Evolutionary conservation across 2,113 vertebrate species (phyloP).

Genomic region (Scomber scombrus): DNA sequence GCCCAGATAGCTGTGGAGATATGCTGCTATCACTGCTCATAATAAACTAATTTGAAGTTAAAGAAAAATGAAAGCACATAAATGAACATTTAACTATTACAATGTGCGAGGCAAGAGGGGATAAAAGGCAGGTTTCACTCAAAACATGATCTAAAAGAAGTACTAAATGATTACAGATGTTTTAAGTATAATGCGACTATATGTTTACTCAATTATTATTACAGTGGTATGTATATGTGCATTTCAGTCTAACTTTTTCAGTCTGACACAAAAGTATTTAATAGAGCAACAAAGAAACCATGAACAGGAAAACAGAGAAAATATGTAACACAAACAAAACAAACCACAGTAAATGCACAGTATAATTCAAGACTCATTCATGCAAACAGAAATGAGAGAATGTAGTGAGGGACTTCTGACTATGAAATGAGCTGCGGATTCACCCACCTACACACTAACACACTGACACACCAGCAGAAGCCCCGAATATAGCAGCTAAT

Average conservation of each 20-base stretch:
- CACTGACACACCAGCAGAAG: slow-evolving; percentile 51
- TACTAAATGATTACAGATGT: no score
- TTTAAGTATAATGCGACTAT: no score
- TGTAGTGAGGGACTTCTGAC: slow-evolving; percentile 15
- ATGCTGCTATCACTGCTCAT: no score
- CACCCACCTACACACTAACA: slow-evolving; percentile 51
- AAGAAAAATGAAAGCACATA: no score
- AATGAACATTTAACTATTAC: no score
- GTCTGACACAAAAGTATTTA: background rate
- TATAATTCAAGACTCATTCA: background rate
- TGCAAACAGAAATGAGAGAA: slow-evolving; percentile 7
- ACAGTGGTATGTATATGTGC: background rate
- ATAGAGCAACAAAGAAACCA: background rate
- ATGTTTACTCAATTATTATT: no score
- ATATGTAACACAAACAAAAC: background rate
- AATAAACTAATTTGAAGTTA: no score
- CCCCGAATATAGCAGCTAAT: slow-evolving; percentile 38
- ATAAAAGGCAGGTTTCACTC: no score
- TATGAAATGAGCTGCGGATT: slow-evolving; percentile 36
- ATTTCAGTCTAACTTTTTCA: background rate
- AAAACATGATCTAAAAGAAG: no score
- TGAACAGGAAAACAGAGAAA: background rate
- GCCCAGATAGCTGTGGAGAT: no score
- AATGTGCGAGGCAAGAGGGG: no score
- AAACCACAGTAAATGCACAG: background rate